These are phyloP conservation scores for Apodemia zela DNA, from an alignment of 2,888 invertebrate species.

Conservation along the genomic window DNA sequence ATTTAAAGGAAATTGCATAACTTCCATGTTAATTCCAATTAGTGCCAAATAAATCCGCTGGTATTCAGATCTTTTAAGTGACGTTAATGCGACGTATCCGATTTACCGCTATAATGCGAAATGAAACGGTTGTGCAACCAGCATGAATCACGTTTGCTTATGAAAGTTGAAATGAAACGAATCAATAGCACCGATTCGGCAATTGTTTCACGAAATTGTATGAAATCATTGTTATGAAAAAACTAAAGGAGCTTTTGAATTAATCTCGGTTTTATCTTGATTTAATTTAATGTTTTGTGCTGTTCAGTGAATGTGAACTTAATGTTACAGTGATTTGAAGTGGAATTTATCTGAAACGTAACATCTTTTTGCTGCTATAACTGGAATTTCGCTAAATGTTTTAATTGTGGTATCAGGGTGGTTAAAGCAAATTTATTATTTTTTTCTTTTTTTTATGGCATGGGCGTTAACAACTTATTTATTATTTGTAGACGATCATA, in stretches of 20 bases:
- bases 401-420: too few species aligned
- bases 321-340: not conserved
- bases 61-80: conserved; percentile 6
- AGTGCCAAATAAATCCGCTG: conserved; percentile 1
- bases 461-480: too few species aligned
- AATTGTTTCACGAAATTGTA: conserved; percentile 18
- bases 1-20: not conserved
- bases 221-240: not conserved
- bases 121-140: conserved; percentile 8
- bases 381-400: too few species aligned
- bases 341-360: not conserved
- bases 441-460: too few species aligned
- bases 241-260: conserved; percentile 1
- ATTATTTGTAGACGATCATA: too few species aligned
- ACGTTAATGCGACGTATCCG: conserved; percentile 13
- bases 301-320: not conserved
- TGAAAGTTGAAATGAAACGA: conserved; percentile 20
- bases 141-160: conserved; percentile 21
- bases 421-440: too few species aligned
- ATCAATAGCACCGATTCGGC: conserved; percentile 21
- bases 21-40: not conserved
- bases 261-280: conserved; percentile 7
- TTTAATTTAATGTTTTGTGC: not conserved
- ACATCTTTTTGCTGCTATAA: not conserved
- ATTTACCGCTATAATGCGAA: conserved; percentile 7